Evolutionary conservation across 1,140 invertebrate genomes (phyloP), one percentile per base, ranked within the genome.

Genomic region (Xylocopa sonorina): DNA sequence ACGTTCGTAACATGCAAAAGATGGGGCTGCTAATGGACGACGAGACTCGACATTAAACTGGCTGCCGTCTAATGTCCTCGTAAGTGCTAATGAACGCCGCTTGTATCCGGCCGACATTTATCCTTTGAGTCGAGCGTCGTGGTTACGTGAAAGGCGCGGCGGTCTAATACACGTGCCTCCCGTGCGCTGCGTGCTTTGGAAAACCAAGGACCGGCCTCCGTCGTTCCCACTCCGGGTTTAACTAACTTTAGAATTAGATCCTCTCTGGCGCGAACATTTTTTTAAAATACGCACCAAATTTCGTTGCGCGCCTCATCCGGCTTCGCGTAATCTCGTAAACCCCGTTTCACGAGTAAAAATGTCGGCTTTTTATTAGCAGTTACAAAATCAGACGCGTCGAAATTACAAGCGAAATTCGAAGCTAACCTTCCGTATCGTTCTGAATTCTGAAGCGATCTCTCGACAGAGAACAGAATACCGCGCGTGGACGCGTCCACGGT

Each of bases 31-130:
- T 85, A 85, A 85, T 78, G 83, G 83, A 85, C 69, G 84, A 77
- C 74, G 64, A 48, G 51, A 81, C 68, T 62, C 48, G 69, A 66
- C 72, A 74, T 74, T 77, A 57, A 78, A 81, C 79, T 66, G 60
- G 79, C 74, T 81, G 69, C 76, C 83, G 80, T 80, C 83, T 85
- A 85, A 85, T 85, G 83, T 85, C 69, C 79, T 78, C 83, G 57
- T 78, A 81, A 68, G 63, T 85, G 78, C 84, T 85, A 85, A 85
- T 81, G 83, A 85, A 73, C 68, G 71, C 58, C 66, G 83, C 82
- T 84, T 84, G 66, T 80, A 84, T 80, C 82, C 82, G 71, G 48
- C 69, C 62, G 82, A 77, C 83, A 74, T 84, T 84, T 84, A 83
- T 80, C 78, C 83, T 84, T 84, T 84, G 83, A 84, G 82, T 76